A percentile compares a stretch with the other conserved stretches of the same genome.
Evolutionary conservation across 1,140 invertebrate species (phyloP).

Genomic region (Lineus longissimus): DNA sequence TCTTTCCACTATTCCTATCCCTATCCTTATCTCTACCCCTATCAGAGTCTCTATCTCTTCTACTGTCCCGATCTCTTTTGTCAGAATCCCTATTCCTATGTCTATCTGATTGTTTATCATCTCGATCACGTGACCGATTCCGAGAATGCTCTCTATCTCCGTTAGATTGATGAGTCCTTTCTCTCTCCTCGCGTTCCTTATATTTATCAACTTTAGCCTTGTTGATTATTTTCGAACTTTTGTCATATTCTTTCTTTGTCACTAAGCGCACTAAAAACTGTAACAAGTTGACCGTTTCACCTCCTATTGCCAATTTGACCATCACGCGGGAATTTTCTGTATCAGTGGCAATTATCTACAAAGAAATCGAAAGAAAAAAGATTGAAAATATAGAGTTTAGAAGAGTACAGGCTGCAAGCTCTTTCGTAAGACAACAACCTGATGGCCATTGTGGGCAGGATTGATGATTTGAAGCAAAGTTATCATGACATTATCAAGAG

Average conservation of each 20-base stretch:
- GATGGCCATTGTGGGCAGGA: too few relatives aligned
- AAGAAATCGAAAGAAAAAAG: slow-evolving; percentile 17
- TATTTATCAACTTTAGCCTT: slow-evolving; percentile 44
- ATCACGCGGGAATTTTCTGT: slow-evolving; percentile 77
- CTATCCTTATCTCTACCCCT: not conserved
- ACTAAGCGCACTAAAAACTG: slow-evolving; percentile 75
- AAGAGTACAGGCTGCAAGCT: too few relatives aligned
- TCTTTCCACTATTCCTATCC: slow-evolving; percentile 11
- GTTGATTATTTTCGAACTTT: slow-evolving; percentile 66
- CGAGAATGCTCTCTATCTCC: too few relatives aligned
- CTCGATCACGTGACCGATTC: not conserved
- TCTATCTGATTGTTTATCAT: slow-evolving; percentile 7
- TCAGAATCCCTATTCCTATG: slow-evolving; percentile 11
- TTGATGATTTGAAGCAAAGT: too few relatives aligned
- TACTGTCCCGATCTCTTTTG: slow-evolving; percentile 5
- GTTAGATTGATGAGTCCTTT: not conserved
- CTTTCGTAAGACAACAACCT: too few relatives aligned
- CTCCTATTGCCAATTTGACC: slow-evolving; percentile 71
- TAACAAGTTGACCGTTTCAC: slow-evolving; percentile 67
- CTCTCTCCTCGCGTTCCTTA: slow-evolving; percentile 38
- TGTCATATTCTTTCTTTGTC: slow-evolving; percentile 71
- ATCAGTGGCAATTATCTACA: slow-evolving; percentile 75
- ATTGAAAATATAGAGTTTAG: not conserved
- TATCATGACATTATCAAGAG: too few relatives aligned
- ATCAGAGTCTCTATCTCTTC: slow-evolving; percentile 10